Conservation (phyloP, 1,140 invertebrate species). For the Drosophila triauraria region DNA sequence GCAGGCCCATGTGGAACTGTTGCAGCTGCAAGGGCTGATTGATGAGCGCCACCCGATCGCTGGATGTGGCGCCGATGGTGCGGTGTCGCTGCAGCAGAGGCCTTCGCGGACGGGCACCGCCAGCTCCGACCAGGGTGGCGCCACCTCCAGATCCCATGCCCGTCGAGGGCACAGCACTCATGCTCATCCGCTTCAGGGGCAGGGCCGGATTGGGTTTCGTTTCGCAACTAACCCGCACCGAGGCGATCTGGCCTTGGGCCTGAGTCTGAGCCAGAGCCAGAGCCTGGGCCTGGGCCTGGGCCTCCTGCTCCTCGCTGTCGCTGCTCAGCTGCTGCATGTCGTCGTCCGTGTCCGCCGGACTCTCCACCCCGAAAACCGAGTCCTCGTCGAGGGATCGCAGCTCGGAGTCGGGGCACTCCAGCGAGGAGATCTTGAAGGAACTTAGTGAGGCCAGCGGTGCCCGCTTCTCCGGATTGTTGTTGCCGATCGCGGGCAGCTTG, state of each 20-base stretch:
- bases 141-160: constrained; percentile 10
- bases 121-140: not conserved
- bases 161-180: constrained; percentile 43
- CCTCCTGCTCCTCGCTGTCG: constrained; percentile 88
- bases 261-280: constrained; percentile 1
- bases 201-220: constrained; percentile 30
- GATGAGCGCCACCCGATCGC: constrained; percentile 58
- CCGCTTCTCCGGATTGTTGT: constrained; percentile 78
- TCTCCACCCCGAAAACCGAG: constrained; percentile 89
- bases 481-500: constrained; percentile 55
- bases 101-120: constrained; percentile 56
- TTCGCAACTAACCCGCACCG: constrained; percentile 12
- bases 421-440: constrained; percentile 89
- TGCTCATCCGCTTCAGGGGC: constrained; percentile 64
- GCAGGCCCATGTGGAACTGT: constrained; percentile 40
- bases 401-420: constrained; percentile 89
- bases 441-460: constrained; percentile 92
- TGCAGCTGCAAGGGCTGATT: constrained; percentile 38
- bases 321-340: constrained; percentile 93
- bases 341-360: constrained; percentile 89
- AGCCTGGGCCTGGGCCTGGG: constrained; percentile 9
- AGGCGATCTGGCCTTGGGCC: constrained; percentile 11
- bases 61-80: constrained; percentile 65
- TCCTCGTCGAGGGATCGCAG: constrained; percentile 89
- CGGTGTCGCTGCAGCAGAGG: constrained; percentile 76